Evolutionary conservation across 2,888 invertebrate genomes (phyloP), one percentile per base, ranked within the genome.

Genomic region (Melanostoma scalare): DNA sequence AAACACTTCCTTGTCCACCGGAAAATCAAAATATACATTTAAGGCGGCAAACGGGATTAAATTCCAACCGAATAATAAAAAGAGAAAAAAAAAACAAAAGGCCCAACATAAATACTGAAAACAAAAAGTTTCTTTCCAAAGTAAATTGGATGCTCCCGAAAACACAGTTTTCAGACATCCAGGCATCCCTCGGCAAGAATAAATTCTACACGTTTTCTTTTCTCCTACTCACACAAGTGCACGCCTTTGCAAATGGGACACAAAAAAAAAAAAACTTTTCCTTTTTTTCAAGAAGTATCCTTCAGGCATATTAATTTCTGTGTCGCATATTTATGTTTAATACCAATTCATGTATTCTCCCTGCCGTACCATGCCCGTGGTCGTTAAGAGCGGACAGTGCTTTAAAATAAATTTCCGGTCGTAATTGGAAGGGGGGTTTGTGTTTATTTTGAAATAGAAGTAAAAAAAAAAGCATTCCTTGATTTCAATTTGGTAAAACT

Each of bases 241-340:
- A 61, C 61, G 46, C 48, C 36, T 30, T 53, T 9, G 6, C 61
- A 61, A 46, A 61, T 46, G 35, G 46, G 61, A 36, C 46, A 8
- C 4, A 52, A 67, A 6, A 31, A 42, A 40, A 5, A 48, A 30
- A 55, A 76, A 73, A 42, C 36, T 58, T 71, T 65, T 79, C 65
- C 67, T 53, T 65, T 69, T 79, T 80, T 69, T 67, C 46, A 20
- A 20, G 44, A 33, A 48, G 30, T 60, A 67, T 81, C 80, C 76
- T 61, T 65, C 40, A 52, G 73, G 77, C 77, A 73, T 77, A 77
- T 68, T 82, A 82, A 82, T 77, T 77, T 63, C 73, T 63, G 52
- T 56, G 56, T 77, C 73, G 56, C 63, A 68, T 77, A 77, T 82
- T 77, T 77, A 52, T 58, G 38, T 81, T 81, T 76, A 72, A 81